Evolutionary conservation across 92 coral and sea anemone species (phyloP).

Genomic region (Porites rus): DNA sequence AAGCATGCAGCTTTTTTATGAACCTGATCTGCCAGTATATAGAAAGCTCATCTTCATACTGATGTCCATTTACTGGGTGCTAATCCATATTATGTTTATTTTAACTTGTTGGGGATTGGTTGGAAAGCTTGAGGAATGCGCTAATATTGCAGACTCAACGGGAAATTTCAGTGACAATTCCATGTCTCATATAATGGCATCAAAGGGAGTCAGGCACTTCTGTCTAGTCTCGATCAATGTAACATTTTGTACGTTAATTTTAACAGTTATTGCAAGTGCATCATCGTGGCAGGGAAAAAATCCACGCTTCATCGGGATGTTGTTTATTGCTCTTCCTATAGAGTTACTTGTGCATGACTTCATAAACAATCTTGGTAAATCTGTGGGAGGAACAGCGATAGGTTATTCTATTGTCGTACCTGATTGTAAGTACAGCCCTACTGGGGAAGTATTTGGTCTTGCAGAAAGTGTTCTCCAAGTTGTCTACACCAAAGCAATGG

Average conservation of each 20-base stretch:
- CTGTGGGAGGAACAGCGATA: conserved; percentile 98
- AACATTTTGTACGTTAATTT: conserved; percentile 79
- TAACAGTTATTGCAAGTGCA: conserved; percentile 68
- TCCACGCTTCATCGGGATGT: conserved; percentile 81
- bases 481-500: conserved; percentile 83
- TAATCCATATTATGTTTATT: conserved; percentile 87
- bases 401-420: conserved; percentile 98
- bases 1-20: conserved; percentile 74
- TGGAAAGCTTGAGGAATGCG: conserved; percentile 94
- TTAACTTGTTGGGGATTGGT: conserved; percentile 95
- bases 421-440: conserved; percentile 80
- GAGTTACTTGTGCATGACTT: conserved; percentile 88
- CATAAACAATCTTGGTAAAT: conserved; percentile 88
- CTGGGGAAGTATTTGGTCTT: conserved; percentile 76
- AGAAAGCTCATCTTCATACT: conserved; percentile 80
- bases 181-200: conserved; percentile 95
- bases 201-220: conserved; percentile 93
- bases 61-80: conserved; percentile 79
- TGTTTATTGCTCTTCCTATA: conserved; percentile 86
- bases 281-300: conserved; percentile 90
- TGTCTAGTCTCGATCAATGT: conserved; percentile 91
- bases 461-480: conserved; percentile 86
- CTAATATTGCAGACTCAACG: conserved; percentile 65
- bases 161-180: conserved; percentile 83
- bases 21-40: conserved; percentile 73